Base-by-base conservation (phyloP, 2,888 invertebrate genomes). In the Selenia dentaria region DNA sequence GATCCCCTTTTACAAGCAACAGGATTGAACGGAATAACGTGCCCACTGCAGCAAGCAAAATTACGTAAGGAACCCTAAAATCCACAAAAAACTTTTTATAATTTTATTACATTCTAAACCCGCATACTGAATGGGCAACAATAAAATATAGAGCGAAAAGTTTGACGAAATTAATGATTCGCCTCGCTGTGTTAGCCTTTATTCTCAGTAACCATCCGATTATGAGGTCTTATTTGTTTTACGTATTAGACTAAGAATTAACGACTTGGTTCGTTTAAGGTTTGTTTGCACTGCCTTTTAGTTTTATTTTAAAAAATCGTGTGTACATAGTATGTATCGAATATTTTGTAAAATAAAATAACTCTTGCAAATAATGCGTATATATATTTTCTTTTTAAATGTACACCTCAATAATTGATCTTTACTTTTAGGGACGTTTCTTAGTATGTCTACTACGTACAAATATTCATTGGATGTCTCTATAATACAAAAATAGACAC, bases 71-170 rank as follows among this genome's bases (percentile, higher is more conserved):
- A 69, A 56, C 77, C 52, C 73, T 57, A 67, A 67, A 56, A 46
- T 27, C 44, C 10, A 1, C 47, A 10, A 45, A 49, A 51, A 24
- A 29, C 57, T 60, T 59, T 57, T 59, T 57, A 59, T 61, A 26
- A 29, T 56, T 62, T 47, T 54, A 18, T 52, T 52, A 35, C 45
- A 57, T 60, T 65, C 64, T 57, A 58, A 59, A 57, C 61, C 67
- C 63, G 64, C 66, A 67, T 70, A 64, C 64, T 46, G 44, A 36
- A 34, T 62, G 65, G 64, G 66, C 75, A 74, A 74, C 76, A 80
- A 83, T 81, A 82, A 83, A 84, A 84, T 84, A 74, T 79, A 72
- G 81, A 74, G 81, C 77, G 74, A 67, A 74, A 71, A 60, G 64
- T 64, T 60, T 50, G 59, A 56, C 54, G 57, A 72, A 73, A 79